A percentile compares a stretch with the other conserved stretches of the same genome.
Conservation (phyloP, 2,113 vertebrate species). For the Malurus melanocephalus region DNA sequence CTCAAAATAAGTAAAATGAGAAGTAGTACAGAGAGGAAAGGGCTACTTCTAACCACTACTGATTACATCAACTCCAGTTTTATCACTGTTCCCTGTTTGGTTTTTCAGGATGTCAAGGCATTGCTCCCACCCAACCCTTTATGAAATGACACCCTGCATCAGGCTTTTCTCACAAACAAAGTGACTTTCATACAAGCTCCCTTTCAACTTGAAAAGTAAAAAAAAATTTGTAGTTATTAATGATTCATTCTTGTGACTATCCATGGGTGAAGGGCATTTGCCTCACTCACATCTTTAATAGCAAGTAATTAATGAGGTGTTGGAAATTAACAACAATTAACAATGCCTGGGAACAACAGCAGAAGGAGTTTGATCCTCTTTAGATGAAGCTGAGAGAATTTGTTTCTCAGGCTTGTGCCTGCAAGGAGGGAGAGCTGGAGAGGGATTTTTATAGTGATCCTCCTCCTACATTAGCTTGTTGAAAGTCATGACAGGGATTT, state of each 20-base stretch:
- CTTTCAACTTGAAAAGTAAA: conserved; percentile 56
- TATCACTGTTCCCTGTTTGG: not conserved
- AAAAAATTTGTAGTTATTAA: conserved; percentile 64
- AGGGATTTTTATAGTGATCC: not conserved
- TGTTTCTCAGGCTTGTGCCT: conserved; percentile 12
- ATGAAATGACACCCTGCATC: not conserved
- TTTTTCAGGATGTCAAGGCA: not conserved
- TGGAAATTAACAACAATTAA: conserved; percentile 79
- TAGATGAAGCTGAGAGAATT: conserved; percentile 14
- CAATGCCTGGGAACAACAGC: conserved; percentile 58
- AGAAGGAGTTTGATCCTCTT: conserved; percentile 60
- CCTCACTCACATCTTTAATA: conserved; percentile 66
- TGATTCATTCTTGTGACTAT: conserved; percentile 51
- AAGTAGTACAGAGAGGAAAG: not conserved
- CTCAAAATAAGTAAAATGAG: not conserved
- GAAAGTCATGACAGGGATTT: conserved; percentile 18
- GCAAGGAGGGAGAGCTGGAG: not conserved
- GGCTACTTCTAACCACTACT: not conserved
- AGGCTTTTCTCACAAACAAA: conserved; percentile 16
- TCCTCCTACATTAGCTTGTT: not conserved
- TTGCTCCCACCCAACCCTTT: not conserved
- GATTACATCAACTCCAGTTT: not conserved
- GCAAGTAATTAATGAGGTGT: conserved; percentile 74
- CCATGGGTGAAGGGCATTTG: conserved; percentile 70
- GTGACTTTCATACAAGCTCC: not conserved